Percentiles rank a stretch among this genome's conserved stretches.
Evolutionary conservation across 2,113 vertebrate species (phyloP).

Genomic region (Mystacornis crossleyi): DNA sequence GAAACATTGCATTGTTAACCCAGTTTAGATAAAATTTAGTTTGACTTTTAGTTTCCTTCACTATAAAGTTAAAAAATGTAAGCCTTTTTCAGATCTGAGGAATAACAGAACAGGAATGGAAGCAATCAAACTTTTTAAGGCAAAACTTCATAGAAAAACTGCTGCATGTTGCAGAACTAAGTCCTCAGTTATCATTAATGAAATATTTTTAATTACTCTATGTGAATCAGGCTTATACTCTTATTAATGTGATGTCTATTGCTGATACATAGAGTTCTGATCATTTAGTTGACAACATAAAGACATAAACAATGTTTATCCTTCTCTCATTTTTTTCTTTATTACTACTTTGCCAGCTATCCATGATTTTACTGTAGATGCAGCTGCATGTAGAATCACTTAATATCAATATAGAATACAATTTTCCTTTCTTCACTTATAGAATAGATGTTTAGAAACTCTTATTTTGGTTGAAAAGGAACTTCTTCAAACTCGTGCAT

Average conservation of each 20-base stretch:
- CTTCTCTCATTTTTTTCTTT: neutral
- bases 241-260: neutral
- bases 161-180: neutral
- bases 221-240: neutral
- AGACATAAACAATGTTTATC: neutral
- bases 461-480: neutral
- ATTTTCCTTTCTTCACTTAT: neutral
- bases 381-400: neutral
- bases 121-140: neutral
- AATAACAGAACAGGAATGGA: neutral
- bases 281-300: neutral
- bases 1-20: neutral
- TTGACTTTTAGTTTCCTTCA: neutral
- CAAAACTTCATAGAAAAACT: neutral
- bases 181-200: neutral
- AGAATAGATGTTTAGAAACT: neutral
- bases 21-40: no score
- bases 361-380: neutral
- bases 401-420: neutral
- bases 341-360: neutral
- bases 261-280: neutral
- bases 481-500: neutral
- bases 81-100: neutral
- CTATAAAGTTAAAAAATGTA: neutral
- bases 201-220: neutral